Percentiles rank a stretch among this genome's conserved stretches.
Evolutionary conservation across 2,113 vertebrate genomes (phyloP).

Genomic region (Cariama cristata): DNA sequence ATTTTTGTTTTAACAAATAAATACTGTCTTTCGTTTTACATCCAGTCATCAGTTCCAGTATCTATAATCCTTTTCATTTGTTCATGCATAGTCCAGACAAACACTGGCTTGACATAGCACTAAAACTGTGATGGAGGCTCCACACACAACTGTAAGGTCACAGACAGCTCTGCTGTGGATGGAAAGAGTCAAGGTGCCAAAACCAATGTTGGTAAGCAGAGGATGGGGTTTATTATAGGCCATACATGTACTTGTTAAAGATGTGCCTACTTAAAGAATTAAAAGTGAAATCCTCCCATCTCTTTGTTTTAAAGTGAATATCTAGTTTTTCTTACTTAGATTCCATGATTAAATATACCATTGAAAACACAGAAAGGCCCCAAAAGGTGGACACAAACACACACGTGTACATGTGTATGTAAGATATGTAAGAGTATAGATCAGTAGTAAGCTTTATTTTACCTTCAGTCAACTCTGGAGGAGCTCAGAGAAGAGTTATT

Average conservation of each 20-base stretch:
- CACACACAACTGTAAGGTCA: not conserved
- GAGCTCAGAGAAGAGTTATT: not conserved
- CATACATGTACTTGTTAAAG: not conserved
- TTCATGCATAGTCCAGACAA: not conserved
- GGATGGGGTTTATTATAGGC: not conserved
- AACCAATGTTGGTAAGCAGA: not conserved
- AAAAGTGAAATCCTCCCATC: not conserved
- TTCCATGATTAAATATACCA: not conserved
- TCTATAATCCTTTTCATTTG: not conserved
- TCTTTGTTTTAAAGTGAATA: not conserved
- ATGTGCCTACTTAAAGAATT: not conserved
- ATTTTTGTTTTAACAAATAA: not conserved
- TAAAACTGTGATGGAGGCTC: not conserved
- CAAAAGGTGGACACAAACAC: not conserved
- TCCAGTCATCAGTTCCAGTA: not conserved
- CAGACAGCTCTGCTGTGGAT: not conserved
- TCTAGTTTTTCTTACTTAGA: not conserved
- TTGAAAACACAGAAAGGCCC: not conserved
- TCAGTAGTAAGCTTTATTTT: not conserved
- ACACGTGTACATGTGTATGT: fast-evolving
- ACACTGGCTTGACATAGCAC: not conserved
- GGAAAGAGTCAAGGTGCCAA: not conserved
- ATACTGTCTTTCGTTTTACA: not conserved
- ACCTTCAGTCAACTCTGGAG: not conserved
- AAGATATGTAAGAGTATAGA: not conserved